Conservation (phyloP, 2,113 vertebrate genomes). For the Euleptes europaea region DNA sequence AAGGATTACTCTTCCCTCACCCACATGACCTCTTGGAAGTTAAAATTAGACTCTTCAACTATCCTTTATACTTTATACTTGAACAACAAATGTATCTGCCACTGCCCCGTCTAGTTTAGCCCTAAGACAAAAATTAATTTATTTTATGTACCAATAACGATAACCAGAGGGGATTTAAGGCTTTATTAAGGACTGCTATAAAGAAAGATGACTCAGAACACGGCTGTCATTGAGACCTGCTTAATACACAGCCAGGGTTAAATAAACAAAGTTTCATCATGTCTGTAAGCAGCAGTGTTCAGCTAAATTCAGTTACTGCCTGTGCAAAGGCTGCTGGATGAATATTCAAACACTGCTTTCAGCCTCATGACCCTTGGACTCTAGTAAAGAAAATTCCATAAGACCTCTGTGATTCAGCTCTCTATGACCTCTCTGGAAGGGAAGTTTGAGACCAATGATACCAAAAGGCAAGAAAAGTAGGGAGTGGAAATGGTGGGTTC, state of each 20-base stretch:
- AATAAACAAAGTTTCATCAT: slow-evolving; percentile 62
- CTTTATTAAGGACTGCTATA: not conserved
- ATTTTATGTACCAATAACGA: slow-evolving; percentile 33
- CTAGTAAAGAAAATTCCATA: slow-evolving; percentile 57
- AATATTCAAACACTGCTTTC: slow-evolving; percentile 67
- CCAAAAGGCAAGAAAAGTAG: slow-evolving; percentile 20
- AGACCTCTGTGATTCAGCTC: slow-evolving; percentile 33
- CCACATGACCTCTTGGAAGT: not conserved
- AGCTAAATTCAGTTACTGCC: slow-evolving; percentile 49
- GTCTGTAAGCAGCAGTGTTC: slow-evolving; percentile 56
- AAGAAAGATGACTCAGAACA: slow-evolving; percentile 43
- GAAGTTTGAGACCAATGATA: slow-evolving; percentile 35
- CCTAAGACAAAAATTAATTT: slow-evolving; percentile 6
- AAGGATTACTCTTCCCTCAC: not conserved
- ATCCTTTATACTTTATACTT: not conserved
- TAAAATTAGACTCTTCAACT: not conserved
- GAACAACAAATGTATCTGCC: not conserved
- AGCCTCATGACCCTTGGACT: slow-evolving; percentile 51
- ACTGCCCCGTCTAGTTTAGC: not conserved
- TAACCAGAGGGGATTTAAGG: slow-evolving; percentile 36
- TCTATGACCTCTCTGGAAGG: not conserved
- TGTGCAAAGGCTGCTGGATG: slow-evolving; percentile 64
- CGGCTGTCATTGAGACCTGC: slow-evolving; percentile 47
- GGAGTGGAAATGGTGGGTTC: slow-evolving; percentile 10
- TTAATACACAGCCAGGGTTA: slow-evolving; percentile 62